Conservation (phyloP, 1,140 invertebrate species). For the Orchesella cincta region DNA sequence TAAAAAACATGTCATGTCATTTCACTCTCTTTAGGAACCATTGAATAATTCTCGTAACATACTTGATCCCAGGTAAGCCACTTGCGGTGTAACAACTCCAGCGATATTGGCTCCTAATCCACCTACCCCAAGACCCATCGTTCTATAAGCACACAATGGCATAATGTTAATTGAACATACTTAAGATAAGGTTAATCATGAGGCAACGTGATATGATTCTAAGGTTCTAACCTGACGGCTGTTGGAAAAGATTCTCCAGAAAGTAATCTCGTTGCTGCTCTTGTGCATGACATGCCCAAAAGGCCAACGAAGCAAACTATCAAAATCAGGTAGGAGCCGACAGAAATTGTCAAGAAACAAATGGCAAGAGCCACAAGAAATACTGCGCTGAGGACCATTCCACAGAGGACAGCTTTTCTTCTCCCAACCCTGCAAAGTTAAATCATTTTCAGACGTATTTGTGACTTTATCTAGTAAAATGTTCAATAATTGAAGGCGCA, state of each 20-base stretch:
- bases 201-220: too few relatives aligned
- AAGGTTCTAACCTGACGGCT: too few relatives aligned
- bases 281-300: conserved; percentile 22
- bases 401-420: conserved; percentile 34
- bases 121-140: conserved; percentile 36
- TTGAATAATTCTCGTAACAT: background rate
- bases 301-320: conserved; percentile 26
- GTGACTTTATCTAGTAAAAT: too few relatives aligned
- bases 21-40: background rate
- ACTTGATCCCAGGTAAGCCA: conserved; percentile 39
- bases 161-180: too few relatives aligned
- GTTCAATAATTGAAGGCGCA: background rate
- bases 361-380: conserved; percentile 45
- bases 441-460: too few relatives aligned
- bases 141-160: too few relatives aligned
- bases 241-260: conserved; percentile 42
- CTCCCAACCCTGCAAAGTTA: conserved; percentile 9
- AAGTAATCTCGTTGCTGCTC: conserved; percentile 22
- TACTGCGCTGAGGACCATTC: conserved; percentile 37
- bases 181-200: too few relatives aligned
- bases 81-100: conserved; percentile 37
- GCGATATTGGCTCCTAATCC: conserved; percentile 33
- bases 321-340: background rate
- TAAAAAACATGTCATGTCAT: background rate
- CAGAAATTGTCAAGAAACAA: conserved; percentile 19